Evolutionary conservation across 1,140 invertebrate species (phyloP).

Genomic region (Laupala kohalensis): DNA sequence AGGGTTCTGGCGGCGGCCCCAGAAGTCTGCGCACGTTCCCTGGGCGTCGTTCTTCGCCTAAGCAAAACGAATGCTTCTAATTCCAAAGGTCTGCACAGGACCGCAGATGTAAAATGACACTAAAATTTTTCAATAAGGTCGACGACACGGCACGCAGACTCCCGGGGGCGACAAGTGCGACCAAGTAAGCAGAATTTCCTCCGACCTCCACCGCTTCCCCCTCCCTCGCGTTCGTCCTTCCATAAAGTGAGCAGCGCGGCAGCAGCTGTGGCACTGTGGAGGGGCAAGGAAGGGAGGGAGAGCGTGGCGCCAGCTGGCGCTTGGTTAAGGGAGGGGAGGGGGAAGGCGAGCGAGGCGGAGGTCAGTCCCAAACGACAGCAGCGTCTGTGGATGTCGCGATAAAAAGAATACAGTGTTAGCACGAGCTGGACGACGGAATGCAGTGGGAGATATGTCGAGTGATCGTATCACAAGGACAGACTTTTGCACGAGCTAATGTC

Average conservation of each 20-base stretch:
- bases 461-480: too few species aligned
- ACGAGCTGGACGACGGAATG: too few species aligned
- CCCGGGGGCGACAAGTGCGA: background rate
- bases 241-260: too few species aligned
- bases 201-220: slow-evolving; percentile 29
- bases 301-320: background rate
- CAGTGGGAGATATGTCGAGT: too few species aligned
- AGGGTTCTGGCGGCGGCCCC: too few species aligned
- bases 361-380: background rate
- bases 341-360: background rate
- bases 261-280: background rate
- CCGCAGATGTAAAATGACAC: background rate
- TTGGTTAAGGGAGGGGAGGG: background rate
- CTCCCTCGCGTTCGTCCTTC: slow-evolving; percentile 24
- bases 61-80: background rate
- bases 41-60: background rate
- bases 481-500: too few species aligned
- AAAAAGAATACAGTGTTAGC: too few species aligned
- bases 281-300: background rate
- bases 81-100: background rate
- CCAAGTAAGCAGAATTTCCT: slow-evolving; percentile 25
- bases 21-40: too few species aligned
- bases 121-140: background rate
- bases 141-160: background rate
- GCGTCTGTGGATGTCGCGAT: too few species aligned